Base-by-base conservation (phyloP, 2,113 vertebrate species). In the Pleuronectes platessa region DNA sequence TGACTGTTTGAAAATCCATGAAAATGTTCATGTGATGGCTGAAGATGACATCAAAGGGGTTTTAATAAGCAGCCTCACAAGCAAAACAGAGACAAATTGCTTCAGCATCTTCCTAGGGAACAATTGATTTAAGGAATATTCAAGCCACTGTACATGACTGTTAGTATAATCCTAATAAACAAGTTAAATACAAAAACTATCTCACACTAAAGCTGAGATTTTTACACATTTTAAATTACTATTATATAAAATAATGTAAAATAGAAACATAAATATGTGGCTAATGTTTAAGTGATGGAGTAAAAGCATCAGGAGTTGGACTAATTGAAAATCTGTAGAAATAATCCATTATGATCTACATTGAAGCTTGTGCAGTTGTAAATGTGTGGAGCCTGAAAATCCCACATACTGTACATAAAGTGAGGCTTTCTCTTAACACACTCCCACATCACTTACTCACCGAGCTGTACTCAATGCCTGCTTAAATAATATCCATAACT, bases 151-250 rank as follows among this genome's bases (percentile, higher is more conserved):
- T 17, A 55, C 62, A 24, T 51, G 35, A 37, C 63, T 61, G 75
- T 47, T 74, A 85, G 24, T 81, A 24, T 79, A 82, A 88, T 84
- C 74, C 66, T 65, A 51, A 47, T 11, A 51, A 60, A 81, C 51
- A 54, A 69, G 55, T 61, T 35, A 27, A 20, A 68, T 6, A 37
- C 2, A 26, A 61, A 59, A 70, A 8, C 35, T 37, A 71, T 15
- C n/a, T 26, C 47, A n/a, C 54, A 59, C n/a, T 54, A 59, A 42
- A 58, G 61, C 63, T 35, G 47, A 72, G 40, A 13, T 12, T 42
- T 42, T 11, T 12, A 11, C 40, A 42, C 2, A 12, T 42, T 42
- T 42, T 12, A 12, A 42, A 12, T 13, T 42, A 42, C 40, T 13
- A 12, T 42, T 3, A 35, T 31, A 24, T 54, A 61, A 20, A 63